Evolutionary conservation across 1,140 invertebrate species (phyloP).

Genomic region (Archegozetes longisetosus): DNA sequence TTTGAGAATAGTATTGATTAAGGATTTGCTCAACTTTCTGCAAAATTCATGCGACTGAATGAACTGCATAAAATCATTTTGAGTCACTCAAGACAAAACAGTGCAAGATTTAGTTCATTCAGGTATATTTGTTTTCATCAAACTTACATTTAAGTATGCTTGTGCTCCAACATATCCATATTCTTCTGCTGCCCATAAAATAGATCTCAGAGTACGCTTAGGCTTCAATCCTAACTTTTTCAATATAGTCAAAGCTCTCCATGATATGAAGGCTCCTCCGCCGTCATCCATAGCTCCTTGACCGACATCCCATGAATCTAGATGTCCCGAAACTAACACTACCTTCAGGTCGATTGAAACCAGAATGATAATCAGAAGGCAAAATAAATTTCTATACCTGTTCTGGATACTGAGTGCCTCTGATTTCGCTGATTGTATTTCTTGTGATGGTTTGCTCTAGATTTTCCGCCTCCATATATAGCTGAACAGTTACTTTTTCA

Average conservation of each 20-base stretch:
- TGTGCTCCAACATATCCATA: constrained; percentile 45
- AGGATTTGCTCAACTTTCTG: too few species aligned
- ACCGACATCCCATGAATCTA: too few species aligned
- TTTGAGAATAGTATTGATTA: too few species aligned
- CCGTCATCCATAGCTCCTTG: too few species aligned
- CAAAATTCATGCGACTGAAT: too few species aligned
- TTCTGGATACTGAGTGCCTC: constrained; percentile 39
- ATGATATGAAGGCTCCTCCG: too few species aligned
- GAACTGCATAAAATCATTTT: too few species aligned
- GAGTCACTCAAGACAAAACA: too few species aligned
- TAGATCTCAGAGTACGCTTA: constrained; percentile 49
- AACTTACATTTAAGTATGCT: constrained; percentile 43
- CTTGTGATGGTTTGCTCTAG: constrained; percentile 40
- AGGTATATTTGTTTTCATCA: too few species aligned
- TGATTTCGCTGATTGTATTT: constrained; percentile 54
- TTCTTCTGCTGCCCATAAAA: constrained; percentile 74
- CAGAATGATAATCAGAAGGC: constrained; percentile 76
- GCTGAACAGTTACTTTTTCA: background rate
- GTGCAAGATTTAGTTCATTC: too few species aligned
- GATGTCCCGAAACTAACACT: constrained; percentile 65
- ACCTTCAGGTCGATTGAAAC: constrained; percentile 72
- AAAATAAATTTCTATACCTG: constrained; percentile 59
- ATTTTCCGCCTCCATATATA: constrained; percentile 34
- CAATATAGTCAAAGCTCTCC: too few species aligned
- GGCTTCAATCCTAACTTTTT: constrained; percentile 46